phyloP scores from a whole-genome alignment of 1,140 invertebrate genomes.

The Brachionus koreanus region DNA sequence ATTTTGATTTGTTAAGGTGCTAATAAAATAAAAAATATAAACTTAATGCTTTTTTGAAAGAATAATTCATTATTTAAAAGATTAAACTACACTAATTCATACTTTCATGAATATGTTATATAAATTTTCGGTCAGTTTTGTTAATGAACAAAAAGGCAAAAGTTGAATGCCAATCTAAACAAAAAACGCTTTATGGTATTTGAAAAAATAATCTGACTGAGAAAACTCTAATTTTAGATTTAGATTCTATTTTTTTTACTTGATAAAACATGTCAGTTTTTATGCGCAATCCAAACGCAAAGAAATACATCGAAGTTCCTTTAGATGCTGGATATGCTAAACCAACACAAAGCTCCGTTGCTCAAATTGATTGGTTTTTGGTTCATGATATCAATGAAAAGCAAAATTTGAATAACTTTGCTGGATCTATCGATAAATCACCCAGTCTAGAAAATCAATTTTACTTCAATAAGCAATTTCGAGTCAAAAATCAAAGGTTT shows the following conservation, averaged over 20 bases:
- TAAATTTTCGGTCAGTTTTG: neutral
- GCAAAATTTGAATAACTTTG: neutral
- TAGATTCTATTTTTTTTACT: neutral
- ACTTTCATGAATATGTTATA: neutral
- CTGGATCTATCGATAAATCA: slow-evolving; percentile 11
- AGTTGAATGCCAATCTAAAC: neutral
- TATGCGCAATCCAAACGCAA: neutral
- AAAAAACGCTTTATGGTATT: neutral
- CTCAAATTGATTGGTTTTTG: slow-evolving; percentile 1
- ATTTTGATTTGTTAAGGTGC: neutral
- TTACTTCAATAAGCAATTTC: neutral
- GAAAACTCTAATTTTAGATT: slow-evolving; percentile 18
- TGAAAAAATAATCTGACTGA: neutral
- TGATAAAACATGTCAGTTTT: neutral
- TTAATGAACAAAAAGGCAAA: neutral
- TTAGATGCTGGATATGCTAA: neutral
- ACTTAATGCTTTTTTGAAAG: neutral
- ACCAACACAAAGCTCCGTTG: neutral
- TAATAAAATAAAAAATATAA: neutral
- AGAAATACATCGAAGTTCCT: neutral
- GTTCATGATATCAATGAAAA: neutral
- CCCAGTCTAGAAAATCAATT: neutral
- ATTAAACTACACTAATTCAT: neutral
- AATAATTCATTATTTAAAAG: neutral
- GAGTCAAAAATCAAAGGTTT: slow-evolving; percentile 17